phyloP scores from a whole-genome alignment of 2,888 invertebrate species.

The Drosophila imparisetae region DNA sequence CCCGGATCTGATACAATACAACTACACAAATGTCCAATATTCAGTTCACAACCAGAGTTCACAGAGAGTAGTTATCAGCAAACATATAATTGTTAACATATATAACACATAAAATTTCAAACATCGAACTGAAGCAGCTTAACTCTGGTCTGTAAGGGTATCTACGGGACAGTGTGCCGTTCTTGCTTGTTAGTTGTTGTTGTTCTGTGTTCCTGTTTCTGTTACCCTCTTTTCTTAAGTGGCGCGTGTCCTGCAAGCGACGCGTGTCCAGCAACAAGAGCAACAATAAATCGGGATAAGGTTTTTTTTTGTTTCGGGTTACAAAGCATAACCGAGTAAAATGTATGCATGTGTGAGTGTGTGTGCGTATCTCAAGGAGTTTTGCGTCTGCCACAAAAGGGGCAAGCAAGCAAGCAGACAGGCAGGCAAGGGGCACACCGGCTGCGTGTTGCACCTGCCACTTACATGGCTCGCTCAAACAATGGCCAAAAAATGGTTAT shows the following conservation, averaged over 20 bases:
- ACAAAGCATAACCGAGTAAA: constrained; percentile 34
- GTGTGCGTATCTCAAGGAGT: constrained; percentile 45
- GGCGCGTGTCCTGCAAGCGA: constrained; percentile 40
- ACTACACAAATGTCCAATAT: not conserved
- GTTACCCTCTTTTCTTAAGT: constrained; percentile 1
- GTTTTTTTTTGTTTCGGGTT: constrained; percentile 41
- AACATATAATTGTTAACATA: not conserved
- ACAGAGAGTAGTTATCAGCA: not conserved
- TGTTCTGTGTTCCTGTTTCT: constrained; percentile 1
- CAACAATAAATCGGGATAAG: constrained; percentile 60
- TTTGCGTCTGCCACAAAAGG: constrained; percentile 26
- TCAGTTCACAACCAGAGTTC: not conserved
- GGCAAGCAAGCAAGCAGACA: constrained; percentile 5
- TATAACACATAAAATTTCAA: not conserved
- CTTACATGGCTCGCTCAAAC: constrained; percentile 44
- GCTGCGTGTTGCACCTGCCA: constrained; percentile 67
- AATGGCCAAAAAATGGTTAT: constrained; percentile 28
- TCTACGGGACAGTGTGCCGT: not conserved
- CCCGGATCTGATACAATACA: not conserved
- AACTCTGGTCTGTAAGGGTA: not conserved
- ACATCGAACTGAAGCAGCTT: too few species aligned
- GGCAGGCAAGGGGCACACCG: constrained; percentile 21
- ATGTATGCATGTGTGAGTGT: not conserved
- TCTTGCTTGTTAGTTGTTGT: not conserved
- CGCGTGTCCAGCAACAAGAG: constrained; percentile 61